phyloP scores from a whole-genome alignment of 2,797 vertebrate species.

The Emydoidea blandingii region DNA sequence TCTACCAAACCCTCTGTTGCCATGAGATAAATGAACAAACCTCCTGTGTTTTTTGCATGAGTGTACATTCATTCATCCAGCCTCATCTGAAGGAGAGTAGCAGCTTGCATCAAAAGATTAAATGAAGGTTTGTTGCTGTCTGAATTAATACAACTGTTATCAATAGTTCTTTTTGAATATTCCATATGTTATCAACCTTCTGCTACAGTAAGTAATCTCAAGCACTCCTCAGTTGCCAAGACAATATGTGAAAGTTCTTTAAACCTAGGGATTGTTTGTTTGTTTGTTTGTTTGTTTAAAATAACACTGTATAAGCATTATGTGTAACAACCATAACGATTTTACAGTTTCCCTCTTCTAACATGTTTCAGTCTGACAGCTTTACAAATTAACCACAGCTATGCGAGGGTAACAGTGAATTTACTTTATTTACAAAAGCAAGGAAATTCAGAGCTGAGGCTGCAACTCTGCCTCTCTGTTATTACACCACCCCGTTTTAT shows the following conservation, averaged over 20 bases:
- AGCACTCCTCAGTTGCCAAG: not conserved
- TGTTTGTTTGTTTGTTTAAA: not conserved
- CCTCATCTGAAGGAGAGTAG: not conserved
- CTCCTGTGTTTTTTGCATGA: not conserved
- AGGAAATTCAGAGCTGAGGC: slow-evolving; percentile 2
- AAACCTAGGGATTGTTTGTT: not conserved
- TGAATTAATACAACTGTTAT: not conserved
- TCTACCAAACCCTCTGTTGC: not conserved
- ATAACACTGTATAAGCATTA: not conserved
- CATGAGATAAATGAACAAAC: not conserved
- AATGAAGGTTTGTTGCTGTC: not conserved
- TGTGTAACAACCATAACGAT: not conserved
- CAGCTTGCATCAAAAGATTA: not conserved
- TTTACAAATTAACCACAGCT: slow-evolving; percentile 10
- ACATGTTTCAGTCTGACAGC: not conserved
- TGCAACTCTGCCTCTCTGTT: not conserved
- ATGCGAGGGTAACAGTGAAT: not conserved
- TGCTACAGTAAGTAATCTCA: not conserved
- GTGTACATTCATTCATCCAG: not conserved
- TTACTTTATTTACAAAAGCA: not conserved
- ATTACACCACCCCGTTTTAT: not conserved
- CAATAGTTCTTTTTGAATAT: not conserved
- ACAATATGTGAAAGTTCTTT: not conserved
- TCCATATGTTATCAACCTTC: not conserved
- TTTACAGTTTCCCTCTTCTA: slow-evolving; percentile 4